Percentiles rank a stretch among this genome's conserved stretches.
Evolutionary conservation across 2,113 vertebrate genomes (phyloP).

Genomic region (Typhlomys cinereus): DNA sequence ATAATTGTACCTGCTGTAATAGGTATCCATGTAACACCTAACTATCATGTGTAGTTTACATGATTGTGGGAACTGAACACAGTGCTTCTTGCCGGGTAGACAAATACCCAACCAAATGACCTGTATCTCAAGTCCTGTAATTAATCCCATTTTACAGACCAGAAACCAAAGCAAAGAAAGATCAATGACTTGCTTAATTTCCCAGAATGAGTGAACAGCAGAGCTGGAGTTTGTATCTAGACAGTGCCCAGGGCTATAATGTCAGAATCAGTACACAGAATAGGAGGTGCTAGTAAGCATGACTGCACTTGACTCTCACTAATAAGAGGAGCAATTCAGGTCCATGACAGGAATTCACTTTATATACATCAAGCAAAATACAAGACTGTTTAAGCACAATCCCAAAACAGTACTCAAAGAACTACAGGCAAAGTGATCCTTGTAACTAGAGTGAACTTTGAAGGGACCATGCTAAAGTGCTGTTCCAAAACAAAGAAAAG

Average conservation of each 20-base stretch:
- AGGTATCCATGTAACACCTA: not conserved
- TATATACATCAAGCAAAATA: conserved; percentile 24
- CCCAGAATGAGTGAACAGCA: not conserved
- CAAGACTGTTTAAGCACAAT: conserved; percentile 25
- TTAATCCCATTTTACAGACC: not conserved
- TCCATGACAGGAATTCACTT: not conserved
- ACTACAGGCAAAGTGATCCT: not conserved
- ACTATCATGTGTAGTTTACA: not conserved
- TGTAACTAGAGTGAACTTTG: not conserved
- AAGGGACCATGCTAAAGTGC: conserved; percentile 4
- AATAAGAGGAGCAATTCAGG: not conserved
- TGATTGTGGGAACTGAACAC: not conserved
- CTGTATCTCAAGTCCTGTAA: too few species aligned
- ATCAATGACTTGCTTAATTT: not conserved
- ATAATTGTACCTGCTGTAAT: not conserved
- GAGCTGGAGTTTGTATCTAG: not conserved
- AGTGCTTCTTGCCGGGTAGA: not conserved
- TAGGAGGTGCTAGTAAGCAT: not conserved
- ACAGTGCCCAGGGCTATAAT: not conserved
- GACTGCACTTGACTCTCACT: not conserved
- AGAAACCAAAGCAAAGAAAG: conserved; percentile 26
- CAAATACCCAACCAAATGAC: not conserved
- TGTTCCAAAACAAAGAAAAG: conserved; percentile 21
- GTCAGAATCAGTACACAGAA: not conserved
- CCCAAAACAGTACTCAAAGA: not conserved